phyloP scores from a whole-genome alignment of 2,888 invertebrate genomes.

The Nineta flava region DNA sequence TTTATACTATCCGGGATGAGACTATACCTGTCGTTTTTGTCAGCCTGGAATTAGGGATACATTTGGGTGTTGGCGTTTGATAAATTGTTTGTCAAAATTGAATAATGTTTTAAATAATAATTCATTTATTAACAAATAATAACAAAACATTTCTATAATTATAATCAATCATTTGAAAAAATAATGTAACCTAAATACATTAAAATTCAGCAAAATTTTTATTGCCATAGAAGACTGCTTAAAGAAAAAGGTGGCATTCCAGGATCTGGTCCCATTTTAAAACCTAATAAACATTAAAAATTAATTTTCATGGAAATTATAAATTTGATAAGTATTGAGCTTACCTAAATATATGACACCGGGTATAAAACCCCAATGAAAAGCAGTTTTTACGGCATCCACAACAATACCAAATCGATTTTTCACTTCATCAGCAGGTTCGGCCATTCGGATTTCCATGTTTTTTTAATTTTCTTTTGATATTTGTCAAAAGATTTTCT shows the following conservation, averaged over 20 bases:
- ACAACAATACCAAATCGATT: slow-evolving; percentile 43
- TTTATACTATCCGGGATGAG: too few species aligned
- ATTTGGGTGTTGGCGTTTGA: too few species aligned
- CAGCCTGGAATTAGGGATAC: too few species aligned
- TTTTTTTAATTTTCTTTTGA: neutral
- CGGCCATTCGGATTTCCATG: neutral
- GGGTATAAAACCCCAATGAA: slow-evolving; percentile 57
- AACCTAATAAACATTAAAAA: slow-evolving; percentile 30
- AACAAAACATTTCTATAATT: too few species aligned
- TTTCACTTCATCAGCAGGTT: slow-evolving; percentile 29
- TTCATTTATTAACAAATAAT: too few species aligned
- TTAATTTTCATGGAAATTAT: neutral
- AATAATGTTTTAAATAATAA: too few species aligned
- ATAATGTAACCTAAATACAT: too few species aligned
- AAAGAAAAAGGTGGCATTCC: slow-evolving; percentile 46
- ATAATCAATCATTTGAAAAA: too few species aligned
- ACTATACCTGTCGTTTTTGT: too few species aligned
- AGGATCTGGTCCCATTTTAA: slow-evolving; percentile 48
- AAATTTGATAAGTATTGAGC: neutral
- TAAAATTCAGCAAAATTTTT: neutral
- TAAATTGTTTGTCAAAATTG: too few species aligned
- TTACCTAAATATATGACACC: slow-evolving; percentile 49
- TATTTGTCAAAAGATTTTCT: too few species aligned
- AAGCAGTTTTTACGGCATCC: slow-evolving; percentile 38
- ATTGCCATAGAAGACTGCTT: slow-evolving; percentile 29